Base-by-base conservation (phyloP, 1,140 invertebrate species). In the Portunus trituberculatus region DNA sequence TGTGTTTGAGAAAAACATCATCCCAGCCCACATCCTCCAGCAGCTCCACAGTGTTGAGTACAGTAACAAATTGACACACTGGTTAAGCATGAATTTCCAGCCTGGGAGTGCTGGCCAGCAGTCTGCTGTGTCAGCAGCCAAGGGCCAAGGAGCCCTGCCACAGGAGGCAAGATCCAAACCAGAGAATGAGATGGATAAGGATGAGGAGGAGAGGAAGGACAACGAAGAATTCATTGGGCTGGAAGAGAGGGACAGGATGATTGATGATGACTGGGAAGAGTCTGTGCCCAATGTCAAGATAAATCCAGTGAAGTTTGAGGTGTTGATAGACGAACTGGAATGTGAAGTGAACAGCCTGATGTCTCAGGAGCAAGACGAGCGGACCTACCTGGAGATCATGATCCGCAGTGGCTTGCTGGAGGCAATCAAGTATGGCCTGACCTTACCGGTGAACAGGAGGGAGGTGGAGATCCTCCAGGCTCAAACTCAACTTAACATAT, bases 181-280 rank as follows among this genome's bases (percentile, higher is more conserved):
- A 16, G 89, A 52, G 6, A 4, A 12, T 28, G 39, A 83, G 0
- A 0, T 20, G 28, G 89, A 67, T 12, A 95, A 96, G 76, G 45
- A 93, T 31, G 96, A 92, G 76, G 45, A 93, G 25, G 96, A 92
- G 88, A 95, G 48, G 48, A 29, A 86, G 29, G 96, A 96, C 95
- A 91, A 92, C 84, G 82, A 95, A 25, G 96, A 96, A 59, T 83
- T 96, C 16, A 52, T 95, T 86, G 82, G 52, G 45, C 28, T 67
- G 12, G 95, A 94, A 32, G 96, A 96, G 39, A 76, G 28, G 46
- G 59, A 93, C 31, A 89, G 94, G 25, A 29, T 92, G 6, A 25
- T 95, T 20, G 95, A 94, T 45, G 93, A 94, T 67, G 91, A 93
- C 28, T 28, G 16, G 32, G 90, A 93, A 87, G 28, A 76, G 45